Percentiles rank a stretch among this genome's conserved stretches.
Evolutionary conservation across 2,113 vertebrate genomes (phyloP).

Genomic region (Tychaedon coryphoeus): DNA sequence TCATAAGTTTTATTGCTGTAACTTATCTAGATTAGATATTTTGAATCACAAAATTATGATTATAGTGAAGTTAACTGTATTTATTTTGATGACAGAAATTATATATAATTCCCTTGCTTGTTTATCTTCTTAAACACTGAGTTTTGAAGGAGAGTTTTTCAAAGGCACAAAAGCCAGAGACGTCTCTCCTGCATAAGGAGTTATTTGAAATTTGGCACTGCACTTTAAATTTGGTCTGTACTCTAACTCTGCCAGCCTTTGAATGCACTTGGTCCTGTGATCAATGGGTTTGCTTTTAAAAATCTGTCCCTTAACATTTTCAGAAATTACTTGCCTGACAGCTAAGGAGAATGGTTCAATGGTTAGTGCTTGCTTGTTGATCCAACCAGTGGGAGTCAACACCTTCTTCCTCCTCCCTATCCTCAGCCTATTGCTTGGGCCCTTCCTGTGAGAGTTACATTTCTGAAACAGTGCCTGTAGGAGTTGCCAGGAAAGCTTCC

Average conservation of each 20-base stretch:
- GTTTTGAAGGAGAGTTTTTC: background rate
- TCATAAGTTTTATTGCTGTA: background rate
- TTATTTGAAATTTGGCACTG: background rate
- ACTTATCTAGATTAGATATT: background rate
- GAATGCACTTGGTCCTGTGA: background rate
- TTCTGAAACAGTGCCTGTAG: background rate
- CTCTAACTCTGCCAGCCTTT: background rate
- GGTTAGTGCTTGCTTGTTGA: background rate
- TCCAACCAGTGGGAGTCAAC: rapidly evolving
- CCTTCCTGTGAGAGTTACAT: background rate
- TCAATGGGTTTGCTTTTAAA: background rate
- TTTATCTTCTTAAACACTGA: background rate
- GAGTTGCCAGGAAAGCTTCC: background rate
- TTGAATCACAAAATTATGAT: background rate
- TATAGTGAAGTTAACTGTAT: background rate
- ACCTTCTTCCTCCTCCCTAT: rapidly evolving
- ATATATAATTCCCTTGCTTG: background rate
- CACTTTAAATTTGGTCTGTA: background rate
- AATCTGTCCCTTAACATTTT: background rate
- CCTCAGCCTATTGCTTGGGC: background rate
- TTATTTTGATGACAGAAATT: background rate
- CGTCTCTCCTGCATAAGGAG: background rate
- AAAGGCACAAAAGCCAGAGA: background rate
- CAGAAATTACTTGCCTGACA: background rate
- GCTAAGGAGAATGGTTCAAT: background rate